Evolutionary conservation across 2,113 vertebrate species (phyloP).

Genomic region (Ammospiza nelsoni): DNA sequence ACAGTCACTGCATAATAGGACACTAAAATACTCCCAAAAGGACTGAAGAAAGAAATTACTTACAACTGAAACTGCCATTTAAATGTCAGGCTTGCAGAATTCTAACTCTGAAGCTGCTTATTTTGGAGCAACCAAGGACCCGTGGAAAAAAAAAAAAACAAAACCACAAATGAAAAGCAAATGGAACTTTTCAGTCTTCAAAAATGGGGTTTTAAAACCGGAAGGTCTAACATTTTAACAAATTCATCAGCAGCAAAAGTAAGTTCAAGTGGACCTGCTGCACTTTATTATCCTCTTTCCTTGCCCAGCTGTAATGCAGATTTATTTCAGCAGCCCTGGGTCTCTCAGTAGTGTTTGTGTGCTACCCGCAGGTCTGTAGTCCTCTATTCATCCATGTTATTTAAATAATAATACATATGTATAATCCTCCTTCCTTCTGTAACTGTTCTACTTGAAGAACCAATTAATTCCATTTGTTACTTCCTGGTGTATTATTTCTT

Average conservation of each 20-base stretch:
- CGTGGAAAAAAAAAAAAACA: background rate
- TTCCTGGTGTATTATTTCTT: conserved; percentile 56
- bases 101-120: background rate
- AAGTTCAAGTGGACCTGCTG: conserved; percentile 18
- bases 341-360: background rate
- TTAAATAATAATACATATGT: conserved; percentile 61
- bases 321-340: conserved; percentile 14
- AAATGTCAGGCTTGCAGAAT: conserved; percentile 44
- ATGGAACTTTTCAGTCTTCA: background rate
- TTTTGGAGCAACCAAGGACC: conserved; percentile 25
- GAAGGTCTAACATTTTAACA: background rate
- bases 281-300: background rate
- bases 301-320: background rate
- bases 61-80: conserved; percentile 36
- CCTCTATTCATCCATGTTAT: conserved; percentile 15
- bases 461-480: conserved; percentile 66
- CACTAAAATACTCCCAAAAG: conserved; percentile 26
- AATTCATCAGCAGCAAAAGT: background rate
- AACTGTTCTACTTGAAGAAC: conserved; percentile 53
- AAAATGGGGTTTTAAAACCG: background rate
- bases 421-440: conserved; percentile 52
- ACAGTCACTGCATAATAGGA: background rate
- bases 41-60: conserved; percentile 16
- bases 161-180: conserved; percentile 1
- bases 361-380: background rate